These are phyloP conservation scores for Vidua macroura DNA, from an alignment of 2,113 vertebrate species.

Conservation along the genomic window DNA sequence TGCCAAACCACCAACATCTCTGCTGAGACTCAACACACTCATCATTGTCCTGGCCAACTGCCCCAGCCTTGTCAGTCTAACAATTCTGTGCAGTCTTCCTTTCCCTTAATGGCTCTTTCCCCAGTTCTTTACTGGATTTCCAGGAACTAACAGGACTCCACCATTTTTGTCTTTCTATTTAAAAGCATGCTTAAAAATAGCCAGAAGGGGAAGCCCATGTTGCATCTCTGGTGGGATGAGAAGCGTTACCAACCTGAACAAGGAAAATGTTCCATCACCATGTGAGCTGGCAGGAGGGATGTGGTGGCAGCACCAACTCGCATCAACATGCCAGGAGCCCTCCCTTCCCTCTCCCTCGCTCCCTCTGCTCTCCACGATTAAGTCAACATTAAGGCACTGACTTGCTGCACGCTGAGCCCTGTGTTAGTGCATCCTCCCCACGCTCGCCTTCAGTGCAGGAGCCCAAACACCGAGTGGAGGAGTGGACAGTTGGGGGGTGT, in stretches of 20 bases:
- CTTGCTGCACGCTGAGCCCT: background rate
- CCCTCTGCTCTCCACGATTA: background rate
- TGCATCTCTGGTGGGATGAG: accelerated
- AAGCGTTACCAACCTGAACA: accelerated
- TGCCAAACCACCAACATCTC: background rate
- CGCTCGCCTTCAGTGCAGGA: accelerated
- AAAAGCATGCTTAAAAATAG: background rate
- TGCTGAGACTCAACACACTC: background rate
- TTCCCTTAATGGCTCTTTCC: background rate
- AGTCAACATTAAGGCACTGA: background rate
- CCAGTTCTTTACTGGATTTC: background rate
- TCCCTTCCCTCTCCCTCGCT: background rate
- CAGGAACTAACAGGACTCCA: background rate
- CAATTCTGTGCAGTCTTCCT: background rate
- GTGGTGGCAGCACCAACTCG: background rate
- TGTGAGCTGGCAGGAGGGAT: background rate
- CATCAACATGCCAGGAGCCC: background rate
- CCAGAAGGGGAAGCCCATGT: background rate
- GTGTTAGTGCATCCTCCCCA: background rate
- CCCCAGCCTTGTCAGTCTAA: background rate
- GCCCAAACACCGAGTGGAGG: background rate
- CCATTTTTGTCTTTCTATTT: background rate
- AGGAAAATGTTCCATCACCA: accelerated
- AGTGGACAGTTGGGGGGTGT: accelerated
- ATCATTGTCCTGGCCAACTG: background rate